Percentiles rank a stretch among this genome's conserved stretches.
Evolutionary conservation across 2,113 vertebrate species (phyloP).

Genomic region (Forbesichthys papilliferus): DNA sequence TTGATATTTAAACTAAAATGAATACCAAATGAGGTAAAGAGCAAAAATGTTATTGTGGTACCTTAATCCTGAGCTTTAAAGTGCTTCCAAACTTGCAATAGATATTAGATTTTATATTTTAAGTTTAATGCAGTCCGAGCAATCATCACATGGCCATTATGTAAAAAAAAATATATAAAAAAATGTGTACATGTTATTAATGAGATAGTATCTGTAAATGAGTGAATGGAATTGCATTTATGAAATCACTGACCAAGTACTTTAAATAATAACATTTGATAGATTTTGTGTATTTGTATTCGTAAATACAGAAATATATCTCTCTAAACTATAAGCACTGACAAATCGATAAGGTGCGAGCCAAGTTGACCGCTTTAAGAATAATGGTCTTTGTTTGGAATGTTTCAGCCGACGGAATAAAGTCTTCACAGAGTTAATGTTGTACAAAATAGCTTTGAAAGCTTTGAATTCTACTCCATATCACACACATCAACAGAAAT

Average conservation of each 20-base stretch:
- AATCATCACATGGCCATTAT: conserved; percentile 27
- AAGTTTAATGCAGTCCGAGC: conserved; percentile 37
- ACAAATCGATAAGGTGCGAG: conserved; percentile 61
- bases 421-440: conserved; percentile 58
- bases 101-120: conserved; percentile 48
- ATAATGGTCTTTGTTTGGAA: conserved; percentile 64
- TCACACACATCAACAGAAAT: conserved; percentile 49
- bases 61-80: conserved; percentile 75
- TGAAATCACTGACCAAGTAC: not conserved
- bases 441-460: conserved; percentile 54
- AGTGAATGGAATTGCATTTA: not conserved
- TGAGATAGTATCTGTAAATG: conserved; percentile 2
- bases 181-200: not conserved
- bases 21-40: conserved; percentile 62
- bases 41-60: conserved; percentile 41
- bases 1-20: conserved; percentile 30
- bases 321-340: conserved; percentile 47
- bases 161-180: not conserved
- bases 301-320: conserved; percentile 66
- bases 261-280: conserved; percentile 36
- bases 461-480: conserved; percentile 52
- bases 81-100: conserved; percentile 74
- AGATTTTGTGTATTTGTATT: conserved; percentile 27
- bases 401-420: conserved; percentile 65
- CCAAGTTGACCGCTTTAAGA: conserved; percentile 47